Conservation (phyloP, 2,113 vertebrate species). For the Speoplatyrhinus poulsoni region DNA sequence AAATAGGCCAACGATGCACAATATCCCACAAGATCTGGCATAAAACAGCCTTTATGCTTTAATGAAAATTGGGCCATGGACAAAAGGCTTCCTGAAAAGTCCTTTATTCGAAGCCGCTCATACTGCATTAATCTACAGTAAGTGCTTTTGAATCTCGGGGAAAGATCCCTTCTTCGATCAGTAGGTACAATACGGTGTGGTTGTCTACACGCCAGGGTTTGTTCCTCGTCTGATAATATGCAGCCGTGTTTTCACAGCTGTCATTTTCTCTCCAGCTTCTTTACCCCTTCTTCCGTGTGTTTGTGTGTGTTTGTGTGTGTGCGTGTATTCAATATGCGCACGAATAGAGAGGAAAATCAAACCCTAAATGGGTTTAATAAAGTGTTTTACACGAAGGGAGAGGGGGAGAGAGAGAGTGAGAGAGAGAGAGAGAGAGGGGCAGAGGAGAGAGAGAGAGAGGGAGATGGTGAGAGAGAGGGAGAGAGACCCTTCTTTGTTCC, state of each 20-base stretch:
- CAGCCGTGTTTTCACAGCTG: no score
- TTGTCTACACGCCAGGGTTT: no score
- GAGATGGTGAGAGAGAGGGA: slow-evolving; percentile 11
- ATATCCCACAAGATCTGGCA: neutral
- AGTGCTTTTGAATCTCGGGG: slow-evolving; percentile 37
- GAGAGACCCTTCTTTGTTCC: no score
- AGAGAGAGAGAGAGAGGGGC: no score
- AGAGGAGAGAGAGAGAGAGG: no score
- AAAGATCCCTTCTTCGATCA: neutral
- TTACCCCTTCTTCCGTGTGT: neutral
- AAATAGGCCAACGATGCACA: slow-evolving; percentile 21
- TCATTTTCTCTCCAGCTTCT: no score
- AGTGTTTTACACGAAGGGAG: no score
- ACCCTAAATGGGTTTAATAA: no score
- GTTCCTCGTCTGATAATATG: no score
- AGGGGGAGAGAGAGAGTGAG: neutral
- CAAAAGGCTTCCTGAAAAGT: slow-evolving; percentile 10
- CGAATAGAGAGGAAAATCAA: no score
- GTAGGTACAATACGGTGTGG: no score
- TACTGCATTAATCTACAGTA: slow-evolving; percentile 8
- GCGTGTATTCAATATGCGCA: neutral
- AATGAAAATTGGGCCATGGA: slow-evolving; percentile 36
- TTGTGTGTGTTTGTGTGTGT: neutral
- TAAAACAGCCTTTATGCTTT: slow-evolving; percentile 21
- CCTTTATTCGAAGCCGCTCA: neutral